phyloP scores from a whole-genome alignment of 1,140 invertebrate species.

The Vanessa atalanta region DNA sequence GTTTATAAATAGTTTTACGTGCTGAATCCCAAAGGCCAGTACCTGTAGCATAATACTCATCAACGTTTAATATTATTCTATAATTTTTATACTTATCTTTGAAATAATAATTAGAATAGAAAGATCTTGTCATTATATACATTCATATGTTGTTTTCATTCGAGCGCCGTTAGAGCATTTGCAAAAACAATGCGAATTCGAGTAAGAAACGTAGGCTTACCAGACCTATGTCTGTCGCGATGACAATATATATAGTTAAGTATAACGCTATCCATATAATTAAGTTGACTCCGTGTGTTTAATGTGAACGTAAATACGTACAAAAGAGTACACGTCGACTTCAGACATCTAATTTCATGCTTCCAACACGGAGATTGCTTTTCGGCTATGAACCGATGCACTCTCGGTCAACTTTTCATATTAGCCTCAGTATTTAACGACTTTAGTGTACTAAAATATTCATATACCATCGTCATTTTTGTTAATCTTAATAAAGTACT shows the following conservation, averaged over 20 bases:
- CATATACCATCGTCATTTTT: conserved; percentile 13
- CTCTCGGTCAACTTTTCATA: conserved; percentile 25
- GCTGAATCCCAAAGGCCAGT: conserved; percentile 65
- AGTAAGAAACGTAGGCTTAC: conserved; percentile 8
- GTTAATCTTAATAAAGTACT: conserved; percentile 16
- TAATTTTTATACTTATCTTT: conserved; percentile 23
- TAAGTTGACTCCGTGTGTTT: conserved; percentile 12
- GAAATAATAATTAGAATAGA: conserved; percentile 16
- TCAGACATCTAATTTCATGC: conserved; percentile 34
- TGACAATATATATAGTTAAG: conserved; percentile 42
- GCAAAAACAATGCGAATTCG: conserved; percentile 12
- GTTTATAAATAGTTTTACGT: conserved; percentile 33
- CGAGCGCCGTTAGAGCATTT: not conserved
- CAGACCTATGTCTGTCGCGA: conserved; percentile 11
- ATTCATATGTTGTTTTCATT: not conserved
- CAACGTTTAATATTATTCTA: conserved; percentile 49
- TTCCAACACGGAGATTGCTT: conserved; percentile 27
- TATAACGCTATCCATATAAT: conserved; percentile 30
- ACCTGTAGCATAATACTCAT: conserved; percentile 78
- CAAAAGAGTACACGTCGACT: conserved; percentile 41
- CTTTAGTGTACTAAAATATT: conserved; percentile 19
- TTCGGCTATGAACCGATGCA: conserved; percentile 21
- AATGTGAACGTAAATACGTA: conserved; percentile 45
- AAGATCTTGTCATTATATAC: conserved; percentile 8
- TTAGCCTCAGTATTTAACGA: conserved; percentile 35